phyloP scores from a whole-genome alignment of 2,797 vertebrate species.

The Poeciliopsis presidionis region DNA sequence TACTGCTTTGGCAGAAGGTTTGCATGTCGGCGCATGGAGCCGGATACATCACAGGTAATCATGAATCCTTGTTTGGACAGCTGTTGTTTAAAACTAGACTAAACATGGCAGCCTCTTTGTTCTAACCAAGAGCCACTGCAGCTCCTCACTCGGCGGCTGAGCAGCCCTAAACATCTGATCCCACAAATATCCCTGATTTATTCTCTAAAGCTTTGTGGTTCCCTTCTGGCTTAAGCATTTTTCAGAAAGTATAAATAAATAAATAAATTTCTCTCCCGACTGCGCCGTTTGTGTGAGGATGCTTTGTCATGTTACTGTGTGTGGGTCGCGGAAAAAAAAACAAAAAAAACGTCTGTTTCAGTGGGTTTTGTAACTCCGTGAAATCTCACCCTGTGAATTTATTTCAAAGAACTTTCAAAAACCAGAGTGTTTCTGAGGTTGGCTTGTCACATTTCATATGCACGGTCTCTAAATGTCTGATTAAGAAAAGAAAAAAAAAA shows the following conservation, averaged over 20 bases:
- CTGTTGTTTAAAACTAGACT: neutral
- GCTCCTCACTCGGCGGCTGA: neutral
- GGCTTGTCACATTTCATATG: neutral
- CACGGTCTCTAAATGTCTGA: neutral
- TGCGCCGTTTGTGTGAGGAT: slow-evolving; percentile 2
- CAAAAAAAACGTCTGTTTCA: neutral
- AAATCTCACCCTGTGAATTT: neutral
- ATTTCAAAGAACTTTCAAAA: neutral
- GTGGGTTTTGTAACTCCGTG: neutral
- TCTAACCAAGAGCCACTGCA: neutral
- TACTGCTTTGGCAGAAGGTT: neutral
- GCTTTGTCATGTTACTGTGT: slow-evolving; percentile 8
- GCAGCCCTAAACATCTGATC: neutral
- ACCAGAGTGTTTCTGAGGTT: neutral
- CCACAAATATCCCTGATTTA: neutral
- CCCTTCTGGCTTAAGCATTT: neutral
- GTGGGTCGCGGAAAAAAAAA: neutral
- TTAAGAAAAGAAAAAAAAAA: neutral
- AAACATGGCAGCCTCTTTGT: neutral
- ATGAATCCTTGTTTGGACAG: neutral
- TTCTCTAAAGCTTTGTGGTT: neutral
- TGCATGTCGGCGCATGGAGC: neutral
- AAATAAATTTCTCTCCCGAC: neutral
- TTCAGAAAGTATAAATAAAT: neutral
- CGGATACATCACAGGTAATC: neutral